Evolutionary conservation across 2,888 invertebrate genomes (phyloP), one percentile per base, ranked within the genome.

Genomic region (Tachina grossa): DNA sequence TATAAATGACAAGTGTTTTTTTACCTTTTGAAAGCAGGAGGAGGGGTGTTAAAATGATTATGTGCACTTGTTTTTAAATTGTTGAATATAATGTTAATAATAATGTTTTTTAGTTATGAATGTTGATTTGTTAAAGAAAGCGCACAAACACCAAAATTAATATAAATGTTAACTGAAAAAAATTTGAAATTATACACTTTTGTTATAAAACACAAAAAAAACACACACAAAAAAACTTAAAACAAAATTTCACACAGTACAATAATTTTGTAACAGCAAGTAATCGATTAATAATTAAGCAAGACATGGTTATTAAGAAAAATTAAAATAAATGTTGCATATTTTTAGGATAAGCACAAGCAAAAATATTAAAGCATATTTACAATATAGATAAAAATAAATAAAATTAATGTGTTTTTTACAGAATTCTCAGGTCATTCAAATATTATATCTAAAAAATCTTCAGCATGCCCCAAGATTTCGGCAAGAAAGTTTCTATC

Each of bases 81-180:
- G n/a, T 10, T 71, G 10, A n/a, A 53, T 11, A 13, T 51, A 8
- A 9, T 22, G 57, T 47, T 72, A 13, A n/a, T 45, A 47, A 49
- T 45, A 39, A 47, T 72, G 16, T 49, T 49, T n/a, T 14, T 59
- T 71, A 22, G 55, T 66, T 51, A 51, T 10, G 22, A 45, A 55
- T 71, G 31, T 45, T 57, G n/a, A 10, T 14, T 55, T 14, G 3
- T 69, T 43, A 41, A 69, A 57, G 0, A 47, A 31, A 65, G 45
- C 55, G 45, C 55, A 71, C 55, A 43, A 22, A 14, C 71, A 71
- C 65, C 19, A 65, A 65, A 65, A 61, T 13, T 31, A 55, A 55
- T 5, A 55, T 22, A 9, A 16, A 66, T 51, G 16, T 1, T 22
- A 65, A 65, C 1, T 41, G 43, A 16, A 41, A 9, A 19, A 5